These are phyloP conservation scores for Hippopotamus amphibius DNA, from an alignment of 2,113 vertebrate genomes.

Conservation along the genomic window DNA sequence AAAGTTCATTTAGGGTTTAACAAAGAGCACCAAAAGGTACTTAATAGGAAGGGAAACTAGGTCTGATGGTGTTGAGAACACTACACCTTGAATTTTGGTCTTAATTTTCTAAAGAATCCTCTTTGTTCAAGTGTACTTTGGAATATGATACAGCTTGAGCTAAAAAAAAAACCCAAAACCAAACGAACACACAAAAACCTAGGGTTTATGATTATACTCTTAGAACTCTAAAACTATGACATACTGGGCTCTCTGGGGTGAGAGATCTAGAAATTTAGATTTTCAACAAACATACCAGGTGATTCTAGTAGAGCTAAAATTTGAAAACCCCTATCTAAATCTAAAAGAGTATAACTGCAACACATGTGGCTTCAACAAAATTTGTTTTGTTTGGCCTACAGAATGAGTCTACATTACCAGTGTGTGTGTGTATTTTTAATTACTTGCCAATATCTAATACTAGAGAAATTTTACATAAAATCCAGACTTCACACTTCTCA, in stretches of 20 bases:
- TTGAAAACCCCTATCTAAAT: background rate
- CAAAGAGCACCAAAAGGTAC: background rate
- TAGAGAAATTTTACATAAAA: background rate
- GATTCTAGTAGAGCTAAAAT: background rate
- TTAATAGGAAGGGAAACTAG: background rate
- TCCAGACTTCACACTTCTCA: background rate
- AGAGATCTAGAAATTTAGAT: background rate
- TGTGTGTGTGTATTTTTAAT: background rate
- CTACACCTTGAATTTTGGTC: background rate
- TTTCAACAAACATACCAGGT: background rate
- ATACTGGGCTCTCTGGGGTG: background rate
- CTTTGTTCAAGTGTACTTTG: background rate
- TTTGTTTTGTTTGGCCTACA: background rate
- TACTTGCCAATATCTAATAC: constrained; percentile 7
- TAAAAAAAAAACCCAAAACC: background rate
- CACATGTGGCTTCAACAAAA: background rate
- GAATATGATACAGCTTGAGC: background rate
- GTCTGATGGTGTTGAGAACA: background rate
- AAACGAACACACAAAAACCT: background rate
- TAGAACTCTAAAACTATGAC: constrained; percentile 15
- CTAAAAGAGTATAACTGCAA: background rate
- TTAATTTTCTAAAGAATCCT: constrained; percentile 32
- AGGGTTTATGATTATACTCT: background rate
- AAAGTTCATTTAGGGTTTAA: constrained; percentile 32
- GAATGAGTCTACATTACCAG: background rate